Evolutionary conservation across 2,797 vertebrate genomes (phyloP), one percentile per base, ranked within the genome.

Genomic region (Enteromius anoplus): DNA sequence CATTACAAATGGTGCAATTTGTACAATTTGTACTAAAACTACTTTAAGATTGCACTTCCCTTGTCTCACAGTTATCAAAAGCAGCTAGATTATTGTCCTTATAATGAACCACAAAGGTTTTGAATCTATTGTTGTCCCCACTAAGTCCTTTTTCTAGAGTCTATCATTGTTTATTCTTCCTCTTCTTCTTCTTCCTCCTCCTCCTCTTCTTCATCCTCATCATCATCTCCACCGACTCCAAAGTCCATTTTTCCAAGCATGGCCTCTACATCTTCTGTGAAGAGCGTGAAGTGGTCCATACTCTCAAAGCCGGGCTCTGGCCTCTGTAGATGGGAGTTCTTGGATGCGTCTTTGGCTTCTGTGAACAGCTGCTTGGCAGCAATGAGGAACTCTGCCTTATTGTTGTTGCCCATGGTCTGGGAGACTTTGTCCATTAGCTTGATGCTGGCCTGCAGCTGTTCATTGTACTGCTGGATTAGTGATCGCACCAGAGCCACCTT

Each of bases 221-320:
- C 86, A 0, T 86, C 83, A 0, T 87, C 82, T 0, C 75, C 78
- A 34, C 64, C 92, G 2, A 83, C 81, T 4, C 90, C 91, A n/a
- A 97, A 98, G 91, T 95, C 94, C 51, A 97, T 89, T 89, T 88
- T 84, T 0, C 78, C 91, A 19, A 98, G 86, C 2, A 93, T 77
- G 0, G 91, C 92, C 4, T 91, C 89, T 32, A 94, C 90, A 9
- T 94, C 91, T 3, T 94, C 93, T 11, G 96, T 93, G 87, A 92
- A 93, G 84, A 97, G 65, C 0, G 91, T 93, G 84, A 97, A 95
- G 88, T 95, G 93, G 1, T 97, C 96, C 97, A 98, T 96, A 88
- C 84, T 96, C 87, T 97, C 95, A n/a, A 95, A 97, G 19, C 94
- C 95, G 0, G 92, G 92, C 79, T 97, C 96, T 0, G 93, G 95